Evolutionary conservation across 2,797 vertebrate genomes (phyloP), one percentile per base, ranked within the genome.

Genomic region (Rhinella marina): DNA sequence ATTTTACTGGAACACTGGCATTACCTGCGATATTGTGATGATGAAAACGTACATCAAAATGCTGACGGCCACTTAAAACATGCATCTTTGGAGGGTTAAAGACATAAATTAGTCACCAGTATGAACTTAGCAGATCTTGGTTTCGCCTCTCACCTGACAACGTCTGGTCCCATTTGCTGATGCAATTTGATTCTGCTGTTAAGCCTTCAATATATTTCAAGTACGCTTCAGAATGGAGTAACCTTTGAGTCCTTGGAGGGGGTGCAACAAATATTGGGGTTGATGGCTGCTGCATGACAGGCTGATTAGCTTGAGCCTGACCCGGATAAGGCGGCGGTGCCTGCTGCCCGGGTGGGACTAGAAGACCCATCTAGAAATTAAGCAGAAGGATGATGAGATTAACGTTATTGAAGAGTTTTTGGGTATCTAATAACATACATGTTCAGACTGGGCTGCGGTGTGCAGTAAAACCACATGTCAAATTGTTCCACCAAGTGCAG

Each of bases 101-200:
- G 9, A 8, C 16, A 19, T 29, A 68, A 41, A 17, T 3, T 23
- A 14, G 50, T 52, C 48, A 13, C 19, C 48, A 9, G 3, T 41
- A 7, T 11, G 29, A 72, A 41, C 14, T 17, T 16, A 21, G 41
- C 17, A 2, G 16, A 73, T 29, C 50, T 50, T n/a, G 66, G 41
- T 64, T 19, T 50, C 2, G 57, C 25, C 32, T 79, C 92, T 94
- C 90, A 99, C 98, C 98, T 95, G 98, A 95, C 27, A 99, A 96
- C 0, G 97, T 96, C 91, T 99, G 98, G 94, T 99, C 98, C 98
- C 98, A 99, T 91, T 98, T 99, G 96, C 98, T 98, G 90, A 99
- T 95, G 8, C 97, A 97, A 78, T 93, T 94, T 0, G 98, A 97
- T 78, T 99, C 98, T 6, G 98, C 95, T 77, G 94, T 96, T 32